Conservation (phyloP, 2,113 vertebrate genomes). For the Vulpes vulpes region DNA sequence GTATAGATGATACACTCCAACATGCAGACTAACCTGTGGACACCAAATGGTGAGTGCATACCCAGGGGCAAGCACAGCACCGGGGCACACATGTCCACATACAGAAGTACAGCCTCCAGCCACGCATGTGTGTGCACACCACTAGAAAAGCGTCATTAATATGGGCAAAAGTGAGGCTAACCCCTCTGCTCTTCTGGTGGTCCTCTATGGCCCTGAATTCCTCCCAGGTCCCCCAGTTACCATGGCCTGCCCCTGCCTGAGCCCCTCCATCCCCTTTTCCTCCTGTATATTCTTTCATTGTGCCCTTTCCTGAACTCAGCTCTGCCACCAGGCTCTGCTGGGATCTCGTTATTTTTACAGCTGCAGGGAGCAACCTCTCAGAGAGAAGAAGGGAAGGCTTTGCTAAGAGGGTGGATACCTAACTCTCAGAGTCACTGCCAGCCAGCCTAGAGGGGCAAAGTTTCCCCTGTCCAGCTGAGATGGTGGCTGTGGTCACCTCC, state of each 20-base stretch:
- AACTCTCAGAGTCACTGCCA: not conserved
- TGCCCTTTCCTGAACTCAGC: slow-evolving; percentile 46
- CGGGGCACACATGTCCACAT: fast-evolving
- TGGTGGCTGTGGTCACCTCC: slow-evolving; percentile 20
- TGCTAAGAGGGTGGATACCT: slow-evolving; percentile 79
- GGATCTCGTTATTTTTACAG: slow-evolving; percentile 91
- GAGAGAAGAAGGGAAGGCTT: slow-evolving; percentile 82
- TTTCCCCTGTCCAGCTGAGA: not conserved
- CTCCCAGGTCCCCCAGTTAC: not conserved
- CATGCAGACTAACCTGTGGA: not conserved
- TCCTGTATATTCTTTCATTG: not conserved
- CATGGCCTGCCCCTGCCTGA: not conserved
- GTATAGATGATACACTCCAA: not conserved
- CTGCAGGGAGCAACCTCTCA: slow-evolving; percentile 85
- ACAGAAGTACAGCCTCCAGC: not conserved
- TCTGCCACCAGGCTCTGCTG: slow-evolving; percentile 82
- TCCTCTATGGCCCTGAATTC: not conserved
- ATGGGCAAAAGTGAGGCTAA: not conserved
- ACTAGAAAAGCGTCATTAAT: not conserved
- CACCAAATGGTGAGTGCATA: fast-evolving
- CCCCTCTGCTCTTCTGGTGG: not conserved
- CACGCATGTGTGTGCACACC: fast-evolving
- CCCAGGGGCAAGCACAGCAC: not conserved
- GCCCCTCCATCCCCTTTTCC: not conserved
- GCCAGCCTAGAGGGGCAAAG: not conserved